Percentiles rank a stretch among this genome's conserved stretches.
These are phyloP conservation scores for Osmoderma eremita DNA, from an alignment of 2,888 invertebrate genomes.

Conservation along the genomic window DNA sequence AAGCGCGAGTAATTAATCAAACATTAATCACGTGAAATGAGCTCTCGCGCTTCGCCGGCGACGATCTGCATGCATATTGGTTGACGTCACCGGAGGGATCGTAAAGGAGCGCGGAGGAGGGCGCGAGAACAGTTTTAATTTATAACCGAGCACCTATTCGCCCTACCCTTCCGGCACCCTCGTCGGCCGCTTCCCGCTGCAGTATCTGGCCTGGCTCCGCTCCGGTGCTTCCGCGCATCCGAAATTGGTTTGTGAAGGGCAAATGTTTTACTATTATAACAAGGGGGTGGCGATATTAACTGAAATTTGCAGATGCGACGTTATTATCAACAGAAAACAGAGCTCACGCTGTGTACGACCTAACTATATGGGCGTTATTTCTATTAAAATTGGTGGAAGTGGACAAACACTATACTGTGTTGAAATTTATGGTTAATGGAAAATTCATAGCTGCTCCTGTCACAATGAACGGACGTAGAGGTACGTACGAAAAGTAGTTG, in stretches of 20 bases:
- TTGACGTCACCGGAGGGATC: conserved; percentile 47
- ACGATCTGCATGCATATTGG: conserved; percentile 46
- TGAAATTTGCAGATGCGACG: conserved; percentile 35
- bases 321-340: conserved; percentile 35
- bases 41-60: conserved; percentile 53
- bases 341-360: no score
- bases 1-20: conserved; percentile 56
- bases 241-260: conserved; percentile 44
- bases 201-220: conserved; percentile 24
- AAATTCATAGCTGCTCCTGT: no score
- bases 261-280: conserved; percentile 30
- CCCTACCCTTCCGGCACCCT: conserved; percentile 8
- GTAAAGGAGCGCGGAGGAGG: conserved; percentile 15
- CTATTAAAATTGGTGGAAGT: no score
- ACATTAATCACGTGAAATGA: conserved; percentile 56
- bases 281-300: conserved; percentile 32
- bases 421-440: no score
- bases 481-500: no score
- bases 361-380: no score
- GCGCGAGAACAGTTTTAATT: conserved; percentile 43
- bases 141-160: conserved; percentile 41
- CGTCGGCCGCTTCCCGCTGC: no score
- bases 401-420: no score
- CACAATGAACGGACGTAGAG: no score
- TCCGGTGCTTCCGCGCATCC: conserved; percentile 37